phyloP scores from a whole-genome alignment of 1,140 invertebrate species.

The Phthorimaea operculella region DNA sequence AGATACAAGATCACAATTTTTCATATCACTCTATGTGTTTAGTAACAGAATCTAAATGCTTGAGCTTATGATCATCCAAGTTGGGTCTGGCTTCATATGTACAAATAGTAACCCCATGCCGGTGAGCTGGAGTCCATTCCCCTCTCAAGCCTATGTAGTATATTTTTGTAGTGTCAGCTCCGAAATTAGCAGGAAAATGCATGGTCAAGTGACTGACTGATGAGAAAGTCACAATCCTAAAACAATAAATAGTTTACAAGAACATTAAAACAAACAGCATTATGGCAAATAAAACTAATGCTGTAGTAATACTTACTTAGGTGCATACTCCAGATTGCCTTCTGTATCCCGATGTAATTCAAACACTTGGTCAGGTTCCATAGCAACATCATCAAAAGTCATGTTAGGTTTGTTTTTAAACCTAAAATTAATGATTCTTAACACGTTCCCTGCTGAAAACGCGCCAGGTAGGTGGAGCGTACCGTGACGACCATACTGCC shows the following conservation, averaged over 20 bases:
- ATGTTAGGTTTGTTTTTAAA: slow-evolving; percentile 93
- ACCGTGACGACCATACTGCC: too few species aligned
- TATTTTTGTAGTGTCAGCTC: slow-evolving; percentile 84
- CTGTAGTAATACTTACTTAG: slow-evolving; percentile 76
- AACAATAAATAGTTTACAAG: slow-evolving; percentile 38
- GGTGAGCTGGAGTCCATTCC: slow-evolving; percentile 85
- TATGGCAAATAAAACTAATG: background rate
- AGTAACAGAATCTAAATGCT: slow-evolving; percentile 72
- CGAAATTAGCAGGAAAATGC: slow-evolving; percentile 90
- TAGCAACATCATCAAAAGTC: slow-evolving; percentile 89
- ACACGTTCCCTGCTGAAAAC: too few species aligned
- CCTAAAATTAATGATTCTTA: slow-evolving; percentile 68
- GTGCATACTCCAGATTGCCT: slow-evolving; percentile 87
- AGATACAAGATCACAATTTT: too few species aligned
- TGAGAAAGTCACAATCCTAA: slow-evolving; percentile 90
- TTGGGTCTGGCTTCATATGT: slow-evolving; percentile 89
- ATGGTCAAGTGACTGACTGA: slow-evolving; percentile 88
- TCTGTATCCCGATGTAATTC: slow-evolving; percentile 82
- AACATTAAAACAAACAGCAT: background rate
- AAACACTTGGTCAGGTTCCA: slow-evolving; percentile 89
- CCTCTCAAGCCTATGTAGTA: slow-evolving; percentile 97
- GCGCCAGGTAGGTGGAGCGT: too few species aligned
- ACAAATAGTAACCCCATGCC: slow-evolving; percentile 90
- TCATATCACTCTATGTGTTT: slow-evolving; percentile 47
- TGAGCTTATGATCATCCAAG: slow-evolving; percentile 84